Conservation (phyloP, 2,888 invertebrate genomes). For the Ellobium chinense region DNA sequence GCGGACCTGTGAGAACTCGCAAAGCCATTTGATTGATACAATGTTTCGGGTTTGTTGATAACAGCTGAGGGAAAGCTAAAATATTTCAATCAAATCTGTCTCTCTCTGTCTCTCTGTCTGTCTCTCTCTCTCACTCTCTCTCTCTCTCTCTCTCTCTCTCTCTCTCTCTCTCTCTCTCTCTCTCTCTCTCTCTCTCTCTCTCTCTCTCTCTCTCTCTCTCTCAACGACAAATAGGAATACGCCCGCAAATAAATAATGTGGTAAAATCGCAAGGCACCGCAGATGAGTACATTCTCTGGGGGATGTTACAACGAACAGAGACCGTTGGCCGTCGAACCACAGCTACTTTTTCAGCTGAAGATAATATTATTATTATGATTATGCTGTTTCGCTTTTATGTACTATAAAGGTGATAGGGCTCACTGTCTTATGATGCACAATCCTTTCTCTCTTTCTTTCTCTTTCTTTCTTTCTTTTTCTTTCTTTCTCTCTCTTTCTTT, state of each 20-base stretch:
- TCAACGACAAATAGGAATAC: too few species aligned
- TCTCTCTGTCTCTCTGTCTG: constrained; percentile 9
- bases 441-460: constrained; percentile 5
- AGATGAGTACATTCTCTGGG: too few species aligned
- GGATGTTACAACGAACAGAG: too few species aligned
- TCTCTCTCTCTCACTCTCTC: constrained; percentile 20
- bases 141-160: constrained; percentile 18
- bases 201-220: constrained; percentile 19
- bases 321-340: too few species aligned
- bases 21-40: too few species aligned
- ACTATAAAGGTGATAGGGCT: too few species aligned
- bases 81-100: background rate
- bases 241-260: too few species aligned
- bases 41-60: too few species aligned
- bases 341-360: too few species aligned
- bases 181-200: constrained; percentile 1
- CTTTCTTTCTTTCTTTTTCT: constrained; percentile 13
- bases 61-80: background rate
- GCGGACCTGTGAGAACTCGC: too few species aligned
- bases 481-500: constrained; percentile 10
- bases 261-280: too few species aligned
- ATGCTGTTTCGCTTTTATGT: background rate
- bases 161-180: constrained; percentile 16
- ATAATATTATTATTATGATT: background rate
- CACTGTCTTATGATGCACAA: background rate